phyloP scores from a whole-genome alignment of 23 tunicate genomes.

The Trididemnum miniatum region DNA sequence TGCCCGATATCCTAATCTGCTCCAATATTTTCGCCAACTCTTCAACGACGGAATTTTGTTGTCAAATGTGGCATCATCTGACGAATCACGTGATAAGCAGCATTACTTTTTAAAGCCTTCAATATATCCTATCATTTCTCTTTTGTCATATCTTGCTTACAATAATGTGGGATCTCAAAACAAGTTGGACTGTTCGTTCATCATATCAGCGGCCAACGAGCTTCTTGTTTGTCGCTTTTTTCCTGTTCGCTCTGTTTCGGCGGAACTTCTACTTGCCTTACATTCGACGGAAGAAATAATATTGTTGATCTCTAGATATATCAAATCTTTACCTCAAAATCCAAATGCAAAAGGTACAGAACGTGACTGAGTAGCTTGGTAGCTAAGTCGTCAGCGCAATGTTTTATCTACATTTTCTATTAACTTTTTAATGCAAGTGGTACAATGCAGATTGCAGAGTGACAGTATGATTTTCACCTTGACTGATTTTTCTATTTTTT shows the following conservation, averaged over 20 bases:
- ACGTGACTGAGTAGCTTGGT: too few relatives aligned
- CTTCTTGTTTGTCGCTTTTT: not conserved
- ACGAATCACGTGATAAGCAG: not conserved
- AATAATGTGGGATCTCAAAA: not conserved
- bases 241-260: not conserved
- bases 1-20: constrained; percentile 48
- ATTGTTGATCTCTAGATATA: too few relatives aligned
- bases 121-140: constrained; percentile 7
- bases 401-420: too few relatives aligned
- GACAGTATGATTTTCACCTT: too few relatives aligned
- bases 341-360: too few relatives aligned
- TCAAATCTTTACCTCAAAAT: too few relatives aligned
- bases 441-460: too few relatives aligned
- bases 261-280: not conserved
- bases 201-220: not conserved
- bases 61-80: not conserved
- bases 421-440: too few relatives aligned
- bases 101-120: not conserved
- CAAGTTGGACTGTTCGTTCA: not conserved
- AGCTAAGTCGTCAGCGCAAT: too few relatives aligned
- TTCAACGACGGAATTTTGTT: constrained; percentile 7
- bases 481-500: too few relatives aligned
- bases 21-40: not conserved
- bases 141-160: constrained; percentile 9
- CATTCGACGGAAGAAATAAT: not conserved